Evolutionary conservation across 2,113 vertebrate genomes (phyloP).

Genomic region (Tyrannus savana): DNA sequence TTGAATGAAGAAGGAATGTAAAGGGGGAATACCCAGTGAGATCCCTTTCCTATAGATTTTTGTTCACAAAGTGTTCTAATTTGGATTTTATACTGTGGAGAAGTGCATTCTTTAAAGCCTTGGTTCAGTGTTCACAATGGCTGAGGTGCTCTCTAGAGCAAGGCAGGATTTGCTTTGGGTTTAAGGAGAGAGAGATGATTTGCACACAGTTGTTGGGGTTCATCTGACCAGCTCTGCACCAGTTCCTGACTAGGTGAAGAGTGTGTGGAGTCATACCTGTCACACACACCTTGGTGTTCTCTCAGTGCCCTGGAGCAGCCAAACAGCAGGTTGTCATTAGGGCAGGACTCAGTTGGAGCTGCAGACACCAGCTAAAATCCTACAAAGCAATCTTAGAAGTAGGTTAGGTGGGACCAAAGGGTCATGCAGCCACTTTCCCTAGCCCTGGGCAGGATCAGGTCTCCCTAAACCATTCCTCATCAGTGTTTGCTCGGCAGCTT

Average conservation of each 20-base stretch:
- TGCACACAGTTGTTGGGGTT: background rate
- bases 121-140: background rate
- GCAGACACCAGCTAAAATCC: background rate
- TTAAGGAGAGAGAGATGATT: background rate
- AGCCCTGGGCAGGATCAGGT: background rate
- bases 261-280: background rate
- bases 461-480: background rate
- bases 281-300: background rate
- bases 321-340: background rate
- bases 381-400: background rate
- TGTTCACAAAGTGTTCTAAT: background rate
- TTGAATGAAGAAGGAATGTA: background rate
- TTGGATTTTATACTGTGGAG: background rate
- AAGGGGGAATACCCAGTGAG: background rate
- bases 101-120: background rate
- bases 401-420: background rate
- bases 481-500: background rate
- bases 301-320: background rate
- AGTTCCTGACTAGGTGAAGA: background rate
- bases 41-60: background rate
- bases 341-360: background rate
- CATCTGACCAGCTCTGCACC: background rate
- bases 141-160: background rate
- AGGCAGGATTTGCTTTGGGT: background rate
- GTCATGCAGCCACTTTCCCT: accelerated